A percentile compares a stretch with the other conserved stretches of the same genome.
phyloP scores from a whole-genome alignment of 2,888 invertebrate genomes.

The Pheosia tremula region DNA sequence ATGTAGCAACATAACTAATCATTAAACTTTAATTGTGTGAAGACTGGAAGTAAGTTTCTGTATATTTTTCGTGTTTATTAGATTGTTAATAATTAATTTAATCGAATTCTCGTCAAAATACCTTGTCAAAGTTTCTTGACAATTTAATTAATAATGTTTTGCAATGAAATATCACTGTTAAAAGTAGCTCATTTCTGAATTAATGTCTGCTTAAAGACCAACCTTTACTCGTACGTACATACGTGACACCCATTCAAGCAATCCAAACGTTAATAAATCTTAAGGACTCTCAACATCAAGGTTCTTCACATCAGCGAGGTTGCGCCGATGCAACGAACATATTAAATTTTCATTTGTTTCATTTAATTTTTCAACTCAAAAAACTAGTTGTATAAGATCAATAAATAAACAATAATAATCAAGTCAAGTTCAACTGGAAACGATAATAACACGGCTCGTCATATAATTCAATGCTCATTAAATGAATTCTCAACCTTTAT shows the following conservation, averaged over 20 bases:
- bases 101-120: not conserved
- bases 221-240: constrained; percentile 26
- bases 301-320: constrained; percentile 12
- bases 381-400: constrained; percentile 19
- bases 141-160: constrained; percentile 21
- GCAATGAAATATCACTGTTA: not conserved
- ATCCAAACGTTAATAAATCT: constrained; percentile 21
- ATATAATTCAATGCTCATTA: constrained; percentile 70
- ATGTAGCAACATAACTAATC: not conserved
- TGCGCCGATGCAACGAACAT: not conserved
- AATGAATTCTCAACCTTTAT: constrained; percentile 58
- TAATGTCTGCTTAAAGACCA: constrained; percentile 17
- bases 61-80: not conserved
- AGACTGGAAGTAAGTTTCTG: not conserved
- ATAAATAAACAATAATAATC: constrained; percentile 47
- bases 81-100: not conserved
- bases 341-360: constrained; percentile 12
- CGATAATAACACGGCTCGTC: constrained; percentile 63
- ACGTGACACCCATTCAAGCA: constrained; percentile 28
- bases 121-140: constrained; percentile 19
- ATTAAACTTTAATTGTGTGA: not conserved
- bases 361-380: constrained; percentile 10
- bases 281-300: constrained; percentile 17
- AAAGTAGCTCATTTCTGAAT: constrained; percentile 14
- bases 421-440: constrained; percentile 71